Evolutionary conservation across 2,797 vertebrate species (phyloP).

Genomic region (Aselliscus stoliczkanus): DNA sequence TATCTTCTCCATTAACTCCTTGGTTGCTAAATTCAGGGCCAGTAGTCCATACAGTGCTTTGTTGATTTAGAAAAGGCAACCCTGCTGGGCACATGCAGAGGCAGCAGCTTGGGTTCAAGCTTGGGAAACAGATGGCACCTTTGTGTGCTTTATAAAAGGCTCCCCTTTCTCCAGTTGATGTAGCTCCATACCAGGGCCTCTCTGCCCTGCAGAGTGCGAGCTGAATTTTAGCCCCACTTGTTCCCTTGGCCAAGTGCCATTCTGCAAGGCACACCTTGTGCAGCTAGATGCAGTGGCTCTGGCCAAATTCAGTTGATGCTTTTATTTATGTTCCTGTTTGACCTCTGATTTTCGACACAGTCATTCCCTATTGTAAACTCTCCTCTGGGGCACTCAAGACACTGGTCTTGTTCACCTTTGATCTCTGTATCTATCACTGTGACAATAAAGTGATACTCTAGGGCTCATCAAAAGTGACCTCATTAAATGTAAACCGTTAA

Average conservation of each 20-base stretch:
- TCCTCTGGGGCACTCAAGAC: not conserved
- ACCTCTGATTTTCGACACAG: not conserved
- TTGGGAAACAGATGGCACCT: not conserved
- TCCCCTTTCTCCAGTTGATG: not conserved
- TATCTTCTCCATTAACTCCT: not conserved
- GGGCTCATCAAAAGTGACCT: not conserved
- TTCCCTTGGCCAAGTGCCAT: not conserved
- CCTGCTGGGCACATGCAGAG: not conserved
- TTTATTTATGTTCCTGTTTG: not conserved
- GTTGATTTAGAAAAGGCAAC: not conserved
- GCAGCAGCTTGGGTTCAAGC: not conserved
- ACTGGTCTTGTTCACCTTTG: not conserved
- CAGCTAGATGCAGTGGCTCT: not conserved
- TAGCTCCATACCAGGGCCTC: not conserved
- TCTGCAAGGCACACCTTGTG: not conserved
- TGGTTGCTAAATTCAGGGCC: not conserved
- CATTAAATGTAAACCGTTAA: not conserved
- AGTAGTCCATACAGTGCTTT: constrained; percentile 13
- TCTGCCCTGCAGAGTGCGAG: not conserved
- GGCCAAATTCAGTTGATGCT: not conserved
- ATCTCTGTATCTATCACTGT: not conserved
- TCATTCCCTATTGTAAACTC: not conserved
- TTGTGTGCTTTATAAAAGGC: not conserved
- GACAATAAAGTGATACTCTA: not conserved
- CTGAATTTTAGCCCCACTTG: not conserved